A percentile compares a stretch with the other conserved stretches of the same genome.
These are phyloP conservation scores for Sesamia inferens DNA, from an alignment of 2,888 invertebrate species.

Conservation along the genomic window DNA sequence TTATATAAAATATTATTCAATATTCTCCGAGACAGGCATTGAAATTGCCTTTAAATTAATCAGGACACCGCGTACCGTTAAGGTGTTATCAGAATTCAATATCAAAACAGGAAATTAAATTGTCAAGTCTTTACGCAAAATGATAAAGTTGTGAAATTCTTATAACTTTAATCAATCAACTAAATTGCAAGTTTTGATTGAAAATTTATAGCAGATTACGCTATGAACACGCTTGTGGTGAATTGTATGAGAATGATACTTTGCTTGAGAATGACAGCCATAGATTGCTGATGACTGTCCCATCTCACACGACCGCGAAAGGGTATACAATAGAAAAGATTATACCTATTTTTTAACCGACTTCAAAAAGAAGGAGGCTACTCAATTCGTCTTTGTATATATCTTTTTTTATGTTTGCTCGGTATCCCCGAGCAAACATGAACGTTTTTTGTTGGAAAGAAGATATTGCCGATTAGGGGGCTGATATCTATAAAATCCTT, in stretches of 20 bases:
- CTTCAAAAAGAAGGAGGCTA: too few relatives aligned
- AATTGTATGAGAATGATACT: not conserved
- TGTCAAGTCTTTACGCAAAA: constrained; percentile 53
- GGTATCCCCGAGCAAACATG: too few relatives aligned
- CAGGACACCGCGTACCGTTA: not conserved
- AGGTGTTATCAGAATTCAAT: constrained; percentile 47
- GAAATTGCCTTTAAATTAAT: constrained; percentile 43
- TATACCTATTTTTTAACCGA: not conserved
- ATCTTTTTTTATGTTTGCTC: too few relatives aligned
- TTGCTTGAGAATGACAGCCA: not conserved
- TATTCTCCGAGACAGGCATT: constrained; percentile 3
- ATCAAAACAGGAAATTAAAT: constrained; percentile 61
- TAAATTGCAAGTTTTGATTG: constrained; percentile 34
- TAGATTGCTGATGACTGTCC: too few relatives aligned
- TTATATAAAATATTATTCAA: constrained; percentile 1
- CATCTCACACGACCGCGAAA: too few relatives aligned
- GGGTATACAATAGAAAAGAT: not conserved
- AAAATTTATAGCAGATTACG: constrained; percentile 19
- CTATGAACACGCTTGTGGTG: not conserved
- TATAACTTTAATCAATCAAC: constrained; percentile 42
- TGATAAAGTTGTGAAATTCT: constrained; percentile 49
- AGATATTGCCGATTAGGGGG: too few relatives aligned
- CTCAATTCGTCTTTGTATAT: too few relatives aligned
- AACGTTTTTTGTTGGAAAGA: too few relatives aligned
- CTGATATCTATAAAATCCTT: too few relatives aligned